A percentile compares a stretch with the other conserved stretches of the same genome.
Conservation (phyloP, 2,113 vertebrate genomes). For the Petroica traversi region DNA sequence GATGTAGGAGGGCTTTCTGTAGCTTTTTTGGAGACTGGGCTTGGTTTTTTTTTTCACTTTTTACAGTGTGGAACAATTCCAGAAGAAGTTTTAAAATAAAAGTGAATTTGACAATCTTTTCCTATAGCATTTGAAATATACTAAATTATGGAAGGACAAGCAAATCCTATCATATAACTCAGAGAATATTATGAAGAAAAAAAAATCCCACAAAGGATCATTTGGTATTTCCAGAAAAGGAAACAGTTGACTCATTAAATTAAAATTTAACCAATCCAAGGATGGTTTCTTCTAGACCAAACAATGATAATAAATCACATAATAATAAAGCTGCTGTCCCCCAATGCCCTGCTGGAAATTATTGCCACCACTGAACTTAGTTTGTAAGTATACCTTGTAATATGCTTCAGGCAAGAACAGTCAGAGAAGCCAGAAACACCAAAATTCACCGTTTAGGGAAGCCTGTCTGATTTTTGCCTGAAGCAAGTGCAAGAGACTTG, state of each 20-base stretch:
- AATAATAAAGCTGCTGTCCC: not conserved
- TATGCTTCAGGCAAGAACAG: not conserved
- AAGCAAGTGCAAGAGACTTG: not conserved
- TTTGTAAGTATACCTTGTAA: not conserved
- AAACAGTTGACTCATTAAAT: not conserved
- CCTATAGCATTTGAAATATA: not conserved
- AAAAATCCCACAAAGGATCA: not conserved
- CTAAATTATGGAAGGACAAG: not conserved
- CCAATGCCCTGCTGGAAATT: not conserved
- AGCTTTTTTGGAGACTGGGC: not conserved
- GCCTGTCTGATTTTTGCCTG: slow-evolving; percentile 6
- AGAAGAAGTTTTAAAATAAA: not conserved
- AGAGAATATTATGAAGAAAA: not conserved
- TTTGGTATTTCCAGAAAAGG: not conserved
- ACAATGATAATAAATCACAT: not conserved
- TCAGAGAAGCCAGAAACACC: not conserved
- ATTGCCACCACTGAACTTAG: not conserved
- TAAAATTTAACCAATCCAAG: not conserved
- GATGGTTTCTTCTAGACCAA: not conserved
- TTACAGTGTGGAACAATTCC: not conserved
- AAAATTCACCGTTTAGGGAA: not conserved
- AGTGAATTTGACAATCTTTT: not conserved
- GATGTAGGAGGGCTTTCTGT: not conserved
- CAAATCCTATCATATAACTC: not conserved
- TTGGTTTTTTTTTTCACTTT: not conserved